Percentiles rank a stretch among this genome's conserved stretches.
These are phyloP conservation scores for Reticulitermes speratus DNA, from an alignment of 1,140 invertebrate species.

Conservation along the genomic window DNA sequence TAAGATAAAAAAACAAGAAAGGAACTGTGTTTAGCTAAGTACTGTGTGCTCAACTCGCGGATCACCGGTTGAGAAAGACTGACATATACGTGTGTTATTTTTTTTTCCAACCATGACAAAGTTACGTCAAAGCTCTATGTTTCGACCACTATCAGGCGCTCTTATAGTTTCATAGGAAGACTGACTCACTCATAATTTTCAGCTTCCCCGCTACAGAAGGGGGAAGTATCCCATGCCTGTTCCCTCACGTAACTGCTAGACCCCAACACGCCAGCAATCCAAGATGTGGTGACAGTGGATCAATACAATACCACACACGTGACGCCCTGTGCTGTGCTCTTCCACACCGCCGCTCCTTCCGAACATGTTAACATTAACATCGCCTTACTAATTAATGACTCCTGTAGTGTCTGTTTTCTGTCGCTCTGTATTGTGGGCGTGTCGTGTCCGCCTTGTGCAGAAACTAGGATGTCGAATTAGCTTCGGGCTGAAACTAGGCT, in stretches of 20 bases:
- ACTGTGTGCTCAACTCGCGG: too few relatives aligned
- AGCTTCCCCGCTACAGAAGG: neutral
- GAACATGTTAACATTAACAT: neutral
- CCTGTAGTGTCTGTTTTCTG: neutral
- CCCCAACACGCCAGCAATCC: neutral
- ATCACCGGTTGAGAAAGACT: too few relatives aligned
- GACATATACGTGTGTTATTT: too few relatives aligned
- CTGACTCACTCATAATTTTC: neutral
- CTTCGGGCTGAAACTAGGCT: too few relatives aligned
- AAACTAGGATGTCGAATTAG: too few relatives aligned
- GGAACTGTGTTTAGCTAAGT: too few relatives aligned
- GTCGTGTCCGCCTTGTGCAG: too few relatives aligned
- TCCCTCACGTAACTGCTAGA: neutral
- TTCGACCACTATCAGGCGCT: too few relatives aligned
- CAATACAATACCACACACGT: conserved; percentile 7
- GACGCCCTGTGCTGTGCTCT: neutral
- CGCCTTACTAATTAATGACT: neutral
- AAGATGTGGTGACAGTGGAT: neutral
- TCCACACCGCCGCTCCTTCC: neutral
- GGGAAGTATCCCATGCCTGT: neutral
- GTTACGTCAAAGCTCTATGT: too few relatives aligned
- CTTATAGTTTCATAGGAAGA: too few relatives aligned
- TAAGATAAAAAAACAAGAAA: too few relatives aligned
- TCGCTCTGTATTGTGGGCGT: neutral
- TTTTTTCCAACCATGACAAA: too few relatives aligned